Conservation (phyloP, 92 coral and sea anemone species). For the Phenganax stokvisi region DNA sequence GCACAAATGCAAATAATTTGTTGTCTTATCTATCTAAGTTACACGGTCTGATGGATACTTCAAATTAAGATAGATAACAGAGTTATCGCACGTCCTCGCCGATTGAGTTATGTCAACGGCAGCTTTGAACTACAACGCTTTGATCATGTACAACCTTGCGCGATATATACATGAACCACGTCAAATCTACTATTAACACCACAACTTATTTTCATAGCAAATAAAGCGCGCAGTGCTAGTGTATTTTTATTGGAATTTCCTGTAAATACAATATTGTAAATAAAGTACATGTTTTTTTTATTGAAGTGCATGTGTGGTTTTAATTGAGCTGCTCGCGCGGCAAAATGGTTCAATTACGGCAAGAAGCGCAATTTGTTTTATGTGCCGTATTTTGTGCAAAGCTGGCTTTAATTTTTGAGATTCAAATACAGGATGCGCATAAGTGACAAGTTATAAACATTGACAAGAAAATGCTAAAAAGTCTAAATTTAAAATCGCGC, state of each 20-base stretch:
- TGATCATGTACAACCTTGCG: neutral
- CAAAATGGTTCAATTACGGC: neutral
- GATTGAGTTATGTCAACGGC: constrained; percentile 38
- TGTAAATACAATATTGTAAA: constrained; percentile 19
- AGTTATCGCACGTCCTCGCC: constrained; percentile 30
- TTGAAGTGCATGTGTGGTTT: neutral
- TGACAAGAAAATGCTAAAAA: constrained; percentile 14
- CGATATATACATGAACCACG: neutral
- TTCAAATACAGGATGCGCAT: constrained; percentile 3
- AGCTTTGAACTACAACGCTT: constrained; percentile 31
- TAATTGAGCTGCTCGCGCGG: neutral
- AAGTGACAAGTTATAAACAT: constrained; percentile 1
- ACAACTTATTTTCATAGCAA: neutral
- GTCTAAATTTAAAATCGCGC: too few species aligned
- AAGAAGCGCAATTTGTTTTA: constrained; percentile 1
- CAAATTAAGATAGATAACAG: constrained; percentile 28
- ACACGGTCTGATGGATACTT: constrained; percentile 34
- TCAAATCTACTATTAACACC: neutral
- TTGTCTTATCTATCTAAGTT: constrained; percentile 26
- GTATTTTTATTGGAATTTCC: neutral
- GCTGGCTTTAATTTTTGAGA: constrained; percentile 9
- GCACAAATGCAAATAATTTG: constrained; percentile 27
- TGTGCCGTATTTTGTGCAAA: constrained; percentile 9
- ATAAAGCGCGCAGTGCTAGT: neutral
- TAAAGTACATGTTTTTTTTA: constrained; percentile 6